phyloP scores from a whole-genome alignment of 2,113 vertebrate genomes.

The Arvicanthis niloticus region DNA sequence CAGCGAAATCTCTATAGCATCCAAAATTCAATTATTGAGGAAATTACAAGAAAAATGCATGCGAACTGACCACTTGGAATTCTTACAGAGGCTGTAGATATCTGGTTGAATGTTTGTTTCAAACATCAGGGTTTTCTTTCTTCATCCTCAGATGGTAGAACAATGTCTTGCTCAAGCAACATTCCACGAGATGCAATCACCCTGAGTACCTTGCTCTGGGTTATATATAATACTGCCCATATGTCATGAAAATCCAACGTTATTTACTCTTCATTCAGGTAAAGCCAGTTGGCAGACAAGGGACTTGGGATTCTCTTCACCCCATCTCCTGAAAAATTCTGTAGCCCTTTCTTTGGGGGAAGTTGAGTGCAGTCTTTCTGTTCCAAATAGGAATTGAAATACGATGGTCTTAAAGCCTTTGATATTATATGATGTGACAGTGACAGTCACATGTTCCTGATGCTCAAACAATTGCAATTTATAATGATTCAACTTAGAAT shows the following conservation, averaged over 20 bases:
- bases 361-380: neutral
- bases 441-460: neutral
- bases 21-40: conserved; percentile 54
- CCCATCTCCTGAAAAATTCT: neutral
- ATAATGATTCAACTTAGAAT: neutral
- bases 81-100: conserved; percentile 7
- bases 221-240: neutral
- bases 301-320: neutral
- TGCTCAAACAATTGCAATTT: neutral
- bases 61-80: conserved; percentile 40
- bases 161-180: neutral
- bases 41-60: conserved; percentile 62
- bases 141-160: conserved; percentile 1
- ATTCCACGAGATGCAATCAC: neutral
- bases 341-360: neutral
- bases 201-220: neutral
- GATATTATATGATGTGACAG: neutral
- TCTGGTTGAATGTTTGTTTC: conserved; percentile 10
- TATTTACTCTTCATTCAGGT: neutral
- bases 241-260: neutral
- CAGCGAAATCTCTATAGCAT: conserved; percentile 47
- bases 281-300: neutral
- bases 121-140: conserved; percentile 40
- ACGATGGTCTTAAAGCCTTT: neutral
- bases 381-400: no score